Conservation (phyloP, 2,888 invertebrate genomes). For the Aethes cnicana region DNA sequence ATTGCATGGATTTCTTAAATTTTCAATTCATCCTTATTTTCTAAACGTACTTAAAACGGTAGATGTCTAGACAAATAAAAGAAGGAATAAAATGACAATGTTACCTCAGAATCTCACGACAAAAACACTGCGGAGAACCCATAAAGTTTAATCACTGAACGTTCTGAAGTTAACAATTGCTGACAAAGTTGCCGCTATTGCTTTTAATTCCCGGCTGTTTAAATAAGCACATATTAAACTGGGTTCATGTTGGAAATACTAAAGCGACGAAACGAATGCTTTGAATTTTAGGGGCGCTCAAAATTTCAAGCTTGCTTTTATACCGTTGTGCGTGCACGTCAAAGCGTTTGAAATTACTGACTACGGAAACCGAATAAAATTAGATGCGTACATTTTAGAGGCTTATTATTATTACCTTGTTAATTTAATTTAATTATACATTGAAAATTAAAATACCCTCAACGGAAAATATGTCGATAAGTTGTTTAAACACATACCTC, state of each 20-base stretch:
- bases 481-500: no score
- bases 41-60: no score
- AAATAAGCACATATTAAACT: conserved; percentile 9
- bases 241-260: conserved; percentile 1
- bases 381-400: no score
- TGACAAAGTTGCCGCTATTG: conserved; percentile 1
- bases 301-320: not conserved
- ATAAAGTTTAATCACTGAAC: not conserved
- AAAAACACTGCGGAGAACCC: not conserved
- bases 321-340: not conserved
- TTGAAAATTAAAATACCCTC: no score
- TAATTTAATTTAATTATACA: no score
- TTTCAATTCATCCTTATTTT: no score
- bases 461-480: no score
- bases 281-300: not conserved
- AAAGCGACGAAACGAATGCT: not conserved
- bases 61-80: no score
- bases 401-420: no score
- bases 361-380: no score
- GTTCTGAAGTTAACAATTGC: conserved; percentile 1
- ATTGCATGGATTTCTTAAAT: no score
- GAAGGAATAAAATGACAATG: no score
- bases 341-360: conserved; percentile 1
- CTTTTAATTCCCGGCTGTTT: not conserved
- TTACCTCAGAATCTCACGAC: not conserved